Conservation (phyloP, 2,797 vertebrate species). For the Catamblyrhynchus diadema region DNA sequence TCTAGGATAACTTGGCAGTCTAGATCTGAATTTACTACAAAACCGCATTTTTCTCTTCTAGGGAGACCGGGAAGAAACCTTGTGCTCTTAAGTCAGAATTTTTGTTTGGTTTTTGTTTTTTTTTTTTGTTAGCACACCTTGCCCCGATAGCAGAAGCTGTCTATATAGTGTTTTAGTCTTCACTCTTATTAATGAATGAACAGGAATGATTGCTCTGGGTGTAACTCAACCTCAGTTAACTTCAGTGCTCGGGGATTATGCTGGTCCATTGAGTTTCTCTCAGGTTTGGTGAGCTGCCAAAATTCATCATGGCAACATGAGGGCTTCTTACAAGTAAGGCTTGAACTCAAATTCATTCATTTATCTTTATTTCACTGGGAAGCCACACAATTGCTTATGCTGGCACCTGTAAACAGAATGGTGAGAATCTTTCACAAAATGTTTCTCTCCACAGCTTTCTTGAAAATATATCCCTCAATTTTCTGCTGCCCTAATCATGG, state of each 20-base stretch:
- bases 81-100: not conserved
- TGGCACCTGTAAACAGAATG: not conserved
- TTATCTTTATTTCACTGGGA: not conserved
- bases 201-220: not conserved
- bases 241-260: slow-evolving; percentile 3
- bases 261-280: slow-evolving; percentile 6
- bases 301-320: not conserved
- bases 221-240: slow-evolving; percentile 16
- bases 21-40: not conserved
- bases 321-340: not conserved
- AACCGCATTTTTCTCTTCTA: not conserved
- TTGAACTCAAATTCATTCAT: not conserved
- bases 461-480: not conserved
- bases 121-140: not conserved
- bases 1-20: not conserved
- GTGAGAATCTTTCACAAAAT: not conserved
- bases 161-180: not conserved
- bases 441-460: not conserved
- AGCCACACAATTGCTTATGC: not conserved
- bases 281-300: not conserved
- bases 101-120: too few species aligned
- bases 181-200: not conserved
- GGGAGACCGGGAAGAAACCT: not conserved
- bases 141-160: not conserved
- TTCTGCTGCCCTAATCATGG: not conserved